These are phyloP conservation scores for Pelagia noctiluca DNA, from an alignment of 30 jellyfish, hydroid and myxozoan species.

Conservation along the genomic window DNA sequence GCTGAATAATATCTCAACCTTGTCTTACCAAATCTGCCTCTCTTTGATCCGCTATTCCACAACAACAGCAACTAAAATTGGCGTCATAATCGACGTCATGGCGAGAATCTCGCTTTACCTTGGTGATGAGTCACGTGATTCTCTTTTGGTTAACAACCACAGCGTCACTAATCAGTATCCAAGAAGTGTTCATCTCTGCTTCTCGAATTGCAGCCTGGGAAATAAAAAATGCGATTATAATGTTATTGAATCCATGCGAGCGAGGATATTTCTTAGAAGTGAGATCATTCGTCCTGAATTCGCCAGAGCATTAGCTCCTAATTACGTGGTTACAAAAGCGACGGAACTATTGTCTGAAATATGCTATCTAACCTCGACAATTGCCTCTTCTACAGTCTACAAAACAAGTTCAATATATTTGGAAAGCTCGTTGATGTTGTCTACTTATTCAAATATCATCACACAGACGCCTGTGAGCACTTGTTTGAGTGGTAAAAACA, in stretches of 20 bases:
- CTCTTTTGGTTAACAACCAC: constrained; percentile 10
- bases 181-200: constrained; percentile 18
- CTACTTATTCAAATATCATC: constrained; percentile 9
- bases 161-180: constrained; percentile 39
- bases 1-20: not conserved
- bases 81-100: not conserved
- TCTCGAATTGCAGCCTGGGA: constrained; percentile 42
- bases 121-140: not conserved
- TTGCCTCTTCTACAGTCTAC: not conserved
- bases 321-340: constrained; percentile 16
- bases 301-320: constrained; percentile 33
- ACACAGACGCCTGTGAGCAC: constrained; percentile 24
- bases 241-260: constrained; percentile 8
- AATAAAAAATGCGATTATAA: constrained; percentile 17
- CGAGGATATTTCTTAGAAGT: constrained; percentile 25
- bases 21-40: constrained; percentile 33
- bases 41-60: constrained; percentile 30
- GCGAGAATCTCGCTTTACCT: constrained; percentile 21
- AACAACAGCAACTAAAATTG: constrained; percentile 13
- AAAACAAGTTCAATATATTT: too few relatives aligned
- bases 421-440: too few relatives aligned
- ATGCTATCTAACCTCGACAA: constrained; percentile 12
- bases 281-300: constrained; percentile 16
- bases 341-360: constrained; percentile 14
- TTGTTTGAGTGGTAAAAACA: constrained; percentile 36